Base-by-base conservation (phyloP, 2,797 vertebrate genomes). In the Graptemys geographica region DNA sequence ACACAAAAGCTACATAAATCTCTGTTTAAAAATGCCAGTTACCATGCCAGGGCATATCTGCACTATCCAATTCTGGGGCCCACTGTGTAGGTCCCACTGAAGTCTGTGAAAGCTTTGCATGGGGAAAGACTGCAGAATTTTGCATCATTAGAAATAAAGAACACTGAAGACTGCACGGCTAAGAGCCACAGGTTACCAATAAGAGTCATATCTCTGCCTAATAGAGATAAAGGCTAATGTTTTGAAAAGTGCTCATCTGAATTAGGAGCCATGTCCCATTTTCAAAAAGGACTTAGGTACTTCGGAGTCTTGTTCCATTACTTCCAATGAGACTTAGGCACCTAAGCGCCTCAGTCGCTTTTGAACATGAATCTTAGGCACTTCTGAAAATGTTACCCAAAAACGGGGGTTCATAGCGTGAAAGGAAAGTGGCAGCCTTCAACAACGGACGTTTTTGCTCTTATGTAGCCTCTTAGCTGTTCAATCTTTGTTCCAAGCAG, bases 401-500 rank as follows among this genome's bases (percentile, higher is more conserved):
- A 83, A 96, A 12, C 81, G 87, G 27, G 44, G 33, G 4, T 13
- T n/a, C 92, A 33, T 5, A 90, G 56, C 11, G 1, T 1, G 4
- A 93, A 90, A 88, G 4, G 76, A 53, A 84, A 91, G 57, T 55
- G 65, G 37, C 1, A 82, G 51, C 78, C 82, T 87, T 80, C 0
- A 0, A 52, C 11, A 79, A 93, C 0, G 0, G 5, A 1, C 4
- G 0, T 69, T 78, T 86, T 86, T 59, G 5, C 59, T 88, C 81
- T 87, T 27, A 79, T 27, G 74, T 47, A 95, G 62, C 41, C 84
- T 57, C 44, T 37, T 56, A 37, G 86, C 74, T 93, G 80, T 2
- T 90, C 82, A 81, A 53, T 86, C 90, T 87, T 93, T 91, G 91
- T 94, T 28, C 92, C 82, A 87, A 93, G 84, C 81, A 81, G 72